A percentile compares a stretch with the other conserved stretches of the same genome.
Evolutionary conservation across 2,797 vertebrate genomes (phyloP).

Genomic region (Podarcis siculus): DNA sequence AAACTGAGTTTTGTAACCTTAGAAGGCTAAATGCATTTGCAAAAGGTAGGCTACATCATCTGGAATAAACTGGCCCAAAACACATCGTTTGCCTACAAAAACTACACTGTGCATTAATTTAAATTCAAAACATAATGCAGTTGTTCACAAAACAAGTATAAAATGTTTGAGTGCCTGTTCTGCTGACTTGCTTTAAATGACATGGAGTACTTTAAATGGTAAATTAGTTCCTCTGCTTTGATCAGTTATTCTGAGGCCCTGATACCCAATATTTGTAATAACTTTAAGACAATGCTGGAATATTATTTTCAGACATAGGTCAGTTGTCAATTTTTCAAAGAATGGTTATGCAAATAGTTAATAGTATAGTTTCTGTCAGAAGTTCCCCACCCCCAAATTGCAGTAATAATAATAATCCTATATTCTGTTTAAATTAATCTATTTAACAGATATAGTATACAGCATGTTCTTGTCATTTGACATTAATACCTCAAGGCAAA

Average conservation of each 20-base stretch:
- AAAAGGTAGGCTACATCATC: background rate
- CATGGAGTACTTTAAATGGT: slow-evolving; percentile 38
- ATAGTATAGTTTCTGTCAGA: slow-evolving; percentile 38
- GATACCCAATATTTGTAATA: slow-evolving; percentile 44
- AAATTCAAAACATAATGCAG: slow-evolving; percentile 5
- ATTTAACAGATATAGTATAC: slow-evolving; percentile 69
- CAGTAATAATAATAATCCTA: slow-evolving; percentile 20
- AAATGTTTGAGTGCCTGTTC: slow-evolving; percentile 7
- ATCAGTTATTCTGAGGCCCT: slow-evolving; percentile 16
- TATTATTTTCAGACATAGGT: slow-evolving; percentile 56
- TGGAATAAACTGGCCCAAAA: background rate
- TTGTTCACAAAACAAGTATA: slow-evolving; percentile 24
- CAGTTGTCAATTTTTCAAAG: slow-evolving; percentile 58
- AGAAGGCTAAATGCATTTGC: background rate
- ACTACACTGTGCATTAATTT: background rate
- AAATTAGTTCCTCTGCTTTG: slow-evolving; percentile 45
- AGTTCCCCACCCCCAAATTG: background rate
- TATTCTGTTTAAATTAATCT: slow-evolving; percentile 62
- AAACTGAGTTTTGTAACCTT: background rate
- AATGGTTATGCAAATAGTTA: slow-evolving; percentile 47
- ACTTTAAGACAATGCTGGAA: slow-evolving; percentile 57
- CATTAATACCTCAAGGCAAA: slow-evolving; percentile 63
- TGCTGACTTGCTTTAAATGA: slow-evolving; percentile 55
- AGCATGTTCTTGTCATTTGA: slow-evolving; percentile 70
- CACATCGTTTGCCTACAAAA: background rate